Percentiles rank a stretch among this genome's conserved stretches.
These are phyloP conservation scores for Archilochus colubris DNA, from an alignment of 2,113 vertebrate species.

Conservation along the genomic window DNA sequence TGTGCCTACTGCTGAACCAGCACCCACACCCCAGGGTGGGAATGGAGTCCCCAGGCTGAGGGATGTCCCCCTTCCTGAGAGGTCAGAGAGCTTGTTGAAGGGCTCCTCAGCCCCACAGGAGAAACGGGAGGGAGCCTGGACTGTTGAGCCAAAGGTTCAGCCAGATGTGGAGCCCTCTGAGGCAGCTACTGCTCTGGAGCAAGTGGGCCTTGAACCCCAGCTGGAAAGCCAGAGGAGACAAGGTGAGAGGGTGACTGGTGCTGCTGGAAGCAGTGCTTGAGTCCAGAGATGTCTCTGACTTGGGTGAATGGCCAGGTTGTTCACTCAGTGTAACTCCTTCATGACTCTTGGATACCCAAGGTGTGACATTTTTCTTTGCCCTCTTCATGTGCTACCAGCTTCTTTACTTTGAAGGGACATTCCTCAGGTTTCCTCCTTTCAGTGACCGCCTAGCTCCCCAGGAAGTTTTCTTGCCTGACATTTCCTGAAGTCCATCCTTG, in stretches of 20 bases:
- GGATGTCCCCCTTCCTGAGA: not conserved
- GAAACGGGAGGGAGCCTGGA: not conserved
- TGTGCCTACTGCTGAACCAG: not conserved
- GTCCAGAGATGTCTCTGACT: not conserved
- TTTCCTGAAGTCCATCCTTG: not conserved
- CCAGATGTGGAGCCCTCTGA: not conserved
- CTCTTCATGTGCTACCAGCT: not conserved
- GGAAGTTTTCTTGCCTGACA: not conserved
- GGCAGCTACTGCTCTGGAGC: not conserved
- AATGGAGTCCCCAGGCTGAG: not conserved
- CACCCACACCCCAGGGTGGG: not conserved
- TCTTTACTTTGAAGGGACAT: not conserved
- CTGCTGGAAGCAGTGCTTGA: not conserved
- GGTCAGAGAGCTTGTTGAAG: not conserved
- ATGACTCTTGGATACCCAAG: not conserved
- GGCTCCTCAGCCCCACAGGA: not conserved
- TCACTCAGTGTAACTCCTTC: not conserved
- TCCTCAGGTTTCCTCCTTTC: not conserved
- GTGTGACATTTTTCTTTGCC: not conserved
- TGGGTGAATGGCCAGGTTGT: not conserved
- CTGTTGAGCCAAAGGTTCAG: not conserved
- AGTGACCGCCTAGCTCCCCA: not conserved
- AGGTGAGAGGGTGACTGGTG: constrained; percentile 14
- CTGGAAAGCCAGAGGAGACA: not conserved
- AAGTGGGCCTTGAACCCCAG: not conserved